Percentiles rank a stretch among this genome's conserved stretches.
These are phyloP conservation scores for Scolopax bukidnonensis DNA, from an alignment of 2,797 vertebrate species.

Conservation along the genomic window DNA sequence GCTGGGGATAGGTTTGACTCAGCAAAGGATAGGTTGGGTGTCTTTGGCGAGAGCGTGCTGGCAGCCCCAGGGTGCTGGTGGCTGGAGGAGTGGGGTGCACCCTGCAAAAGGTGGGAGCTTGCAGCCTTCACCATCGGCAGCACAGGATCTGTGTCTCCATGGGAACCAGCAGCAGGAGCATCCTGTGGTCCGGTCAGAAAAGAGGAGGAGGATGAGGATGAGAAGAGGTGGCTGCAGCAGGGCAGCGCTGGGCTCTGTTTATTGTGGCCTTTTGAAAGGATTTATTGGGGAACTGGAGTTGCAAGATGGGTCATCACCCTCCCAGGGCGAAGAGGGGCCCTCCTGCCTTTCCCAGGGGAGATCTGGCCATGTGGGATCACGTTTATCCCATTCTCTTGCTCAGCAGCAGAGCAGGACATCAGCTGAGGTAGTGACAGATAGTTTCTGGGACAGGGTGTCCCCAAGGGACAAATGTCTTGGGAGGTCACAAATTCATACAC, in stretches of 20 bases:
- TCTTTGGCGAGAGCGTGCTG: neutral
- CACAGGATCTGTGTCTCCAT: conserved; percentile 71
- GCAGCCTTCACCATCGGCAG: neutral
- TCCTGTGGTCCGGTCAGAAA: neutral
- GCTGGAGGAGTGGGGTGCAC: neutral
- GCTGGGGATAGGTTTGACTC: neutral
- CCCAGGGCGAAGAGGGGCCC: neutral
- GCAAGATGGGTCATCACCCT: neutral
- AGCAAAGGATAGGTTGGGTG: rapidly evolving
- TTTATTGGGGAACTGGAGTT: neutral
- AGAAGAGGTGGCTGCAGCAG: neutral
- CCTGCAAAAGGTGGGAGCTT: neutral
- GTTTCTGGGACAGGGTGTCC: neutral
- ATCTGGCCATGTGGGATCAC: neutral
- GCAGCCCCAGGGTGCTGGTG: neutral
- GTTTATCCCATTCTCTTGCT: neutral
- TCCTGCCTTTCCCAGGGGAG: neutral
- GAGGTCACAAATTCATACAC: neutral
- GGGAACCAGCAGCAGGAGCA: conserved; percentile 72
- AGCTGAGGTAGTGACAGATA: neutral
- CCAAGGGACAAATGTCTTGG: neutral
- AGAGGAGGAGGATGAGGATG: neutral
- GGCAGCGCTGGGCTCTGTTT: neutral
- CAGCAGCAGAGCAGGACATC: neutral
- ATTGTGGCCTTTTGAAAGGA: neutral